Evolutionary conservation across 2,888 invertebrate species (phyloP).

Genomic region (Scotopteryx bipunctaria): DNA sequence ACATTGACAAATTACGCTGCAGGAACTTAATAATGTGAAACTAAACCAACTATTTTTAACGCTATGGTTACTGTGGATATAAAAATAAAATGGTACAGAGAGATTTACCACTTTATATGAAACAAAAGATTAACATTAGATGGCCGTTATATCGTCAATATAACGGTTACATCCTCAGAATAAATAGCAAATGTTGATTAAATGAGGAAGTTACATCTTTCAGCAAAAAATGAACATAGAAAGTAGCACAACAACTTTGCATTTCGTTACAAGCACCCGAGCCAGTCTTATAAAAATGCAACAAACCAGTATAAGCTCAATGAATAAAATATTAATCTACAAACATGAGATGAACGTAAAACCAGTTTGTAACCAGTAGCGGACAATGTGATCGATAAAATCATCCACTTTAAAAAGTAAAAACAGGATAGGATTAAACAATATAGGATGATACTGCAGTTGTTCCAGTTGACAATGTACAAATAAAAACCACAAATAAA

Average conservation of each 20-base stretch:
- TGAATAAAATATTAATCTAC: slow-evolving; percentile 39
- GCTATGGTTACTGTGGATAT: too few species aligned
- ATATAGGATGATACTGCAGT: slow-evolving; percentile 61
- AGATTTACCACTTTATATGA: too few species aligned
- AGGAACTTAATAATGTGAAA: too few species aligned
- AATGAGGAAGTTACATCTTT: slow-evolving; percentile 13
- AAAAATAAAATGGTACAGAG: too few species aligned
- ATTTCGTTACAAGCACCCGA: slow-evolving; percentile 15
- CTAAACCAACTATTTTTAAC: too few species aligned
- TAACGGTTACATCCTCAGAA: too few species aligned
- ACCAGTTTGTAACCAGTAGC: slow-evolving; percentile 55
- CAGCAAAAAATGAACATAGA: slow-evolving; percentile 11
- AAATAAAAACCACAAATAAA: slow-evolving; percentile 22
- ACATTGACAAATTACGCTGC: background rate
- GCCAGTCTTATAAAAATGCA: slow-evolving; percentile 30
- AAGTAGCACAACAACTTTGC: slow-evolving; percentile 17
- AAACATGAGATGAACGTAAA: slow-evolving; percentile 30
- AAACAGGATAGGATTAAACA: slow-evolving; percentile 55
- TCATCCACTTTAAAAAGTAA: slow-evolving; percentile 63
- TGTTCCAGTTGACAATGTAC: slow-evolving; percentile 41
- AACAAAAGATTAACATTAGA: too few species aligned
- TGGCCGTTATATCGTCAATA: too few species aligned
- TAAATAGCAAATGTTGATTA: background rate
- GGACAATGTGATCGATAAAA: slow-evolving; percentile 66
- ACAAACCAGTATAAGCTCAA: slow-evolving; percentile 33